phyloP scores from a whole-genome alignment of 2,888 invertebrate species.

The Balanococcus diminutus region DNA sequence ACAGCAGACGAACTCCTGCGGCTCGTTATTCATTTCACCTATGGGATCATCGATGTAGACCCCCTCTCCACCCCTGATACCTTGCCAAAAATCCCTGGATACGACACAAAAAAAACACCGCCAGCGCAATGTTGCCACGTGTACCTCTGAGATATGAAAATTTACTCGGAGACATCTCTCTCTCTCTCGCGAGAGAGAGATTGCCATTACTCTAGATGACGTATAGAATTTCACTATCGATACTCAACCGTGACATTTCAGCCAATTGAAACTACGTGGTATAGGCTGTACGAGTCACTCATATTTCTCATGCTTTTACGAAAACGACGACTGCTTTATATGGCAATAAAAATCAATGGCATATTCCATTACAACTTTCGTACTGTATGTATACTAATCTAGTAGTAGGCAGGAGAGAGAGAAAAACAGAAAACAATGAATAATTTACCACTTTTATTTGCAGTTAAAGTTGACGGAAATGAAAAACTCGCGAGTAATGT shows the following conservation, averaged over 20 bases:
- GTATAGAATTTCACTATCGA: background rate
- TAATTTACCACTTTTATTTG: constrained; percentile 38
- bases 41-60: background rate
- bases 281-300: too few species aligned
- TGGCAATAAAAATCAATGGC: too few species aligned
- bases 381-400: too few species aligned
- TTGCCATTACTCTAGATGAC: background rate
- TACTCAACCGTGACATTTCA: background rate
- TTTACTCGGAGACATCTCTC: background rate
- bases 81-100: too few species aligned
- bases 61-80: too few species aligned
- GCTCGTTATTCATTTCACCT: background rate
- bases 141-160: background rate
- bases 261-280: background rate
- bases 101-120: too few species aligned
- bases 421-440: constrained; percentile 1
- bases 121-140: too few species aligned
- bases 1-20: background rate
- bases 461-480: constrained; percentile 32
- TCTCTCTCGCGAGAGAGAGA: background rate
- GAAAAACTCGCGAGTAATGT: background rate
- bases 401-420: background rate
- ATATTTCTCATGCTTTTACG: too few species aligned
- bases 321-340: too few species aligned
- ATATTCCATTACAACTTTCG: background rate